Percentiles rank a stretch among this genome's conserved stretches.
phyloP scores from a whole-genome alignment of 1,140 invertebrate species.

The Chironomus tepperi region DNA sequence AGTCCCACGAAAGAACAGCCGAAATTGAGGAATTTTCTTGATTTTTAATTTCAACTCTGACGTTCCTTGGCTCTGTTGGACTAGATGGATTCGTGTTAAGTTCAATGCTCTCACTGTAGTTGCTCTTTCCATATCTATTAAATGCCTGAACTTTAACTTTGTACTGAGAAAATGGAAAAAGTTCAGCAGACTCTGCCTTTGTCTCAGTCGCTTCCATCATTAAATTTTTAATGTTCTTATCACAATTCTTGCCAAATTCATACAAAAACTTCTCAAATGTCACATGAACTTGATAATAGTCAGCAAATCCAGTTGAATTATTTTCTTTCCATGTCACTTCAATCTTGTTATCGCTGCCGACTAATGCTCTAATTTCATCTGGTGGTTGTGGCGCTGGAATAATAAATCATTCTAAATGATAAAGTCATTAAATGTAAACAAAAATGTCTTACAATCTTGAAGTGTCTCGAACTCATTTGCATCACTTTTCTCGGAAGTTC shows the following conservation, averaged over 20 bases:
- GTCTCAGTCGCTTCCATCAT: not conserved
- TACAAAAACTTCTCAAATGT: not conserved
- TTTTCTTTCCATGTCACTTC: not conserved
- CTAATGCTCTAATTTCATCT: not conserved
- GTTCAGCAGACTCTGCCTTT: not conserved
- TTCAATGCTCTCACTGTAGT: not conserved
- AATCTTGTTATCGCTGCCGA: not conserved
- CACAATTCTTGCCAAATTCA: not conserved
- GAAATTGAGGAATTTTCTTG: not conserved
- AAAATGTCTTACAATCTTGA: not conserved
- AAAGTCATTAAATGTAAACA: not conserved
- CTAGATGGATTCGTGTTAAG: not conserved
- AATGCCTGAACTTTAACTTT: not conserved
- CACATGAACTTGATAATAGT: not conserved
- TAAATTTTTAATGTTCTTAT: not conserved
- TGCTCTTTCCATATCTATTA: not conserved
- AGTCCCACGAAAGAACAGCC: not conserved
- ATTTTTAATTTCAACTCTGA: not conserved
- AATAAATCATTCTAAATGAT: not conserved
- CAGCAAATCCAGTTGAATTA: not conserved
- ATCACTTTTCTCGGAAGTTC: not conserved
- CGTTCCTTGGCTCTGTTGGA: not conserved
- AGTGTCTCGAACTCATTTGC: not conserved
- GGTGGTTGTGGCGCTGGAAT: not conserved
- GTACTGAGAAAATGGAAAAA: not conserved